Evolutionary conservation across 2,113 vertebrate species (phyloP), one percentile per base, ranked within the genome.

Genomic region (Sisor rabdophorus): DNA sequence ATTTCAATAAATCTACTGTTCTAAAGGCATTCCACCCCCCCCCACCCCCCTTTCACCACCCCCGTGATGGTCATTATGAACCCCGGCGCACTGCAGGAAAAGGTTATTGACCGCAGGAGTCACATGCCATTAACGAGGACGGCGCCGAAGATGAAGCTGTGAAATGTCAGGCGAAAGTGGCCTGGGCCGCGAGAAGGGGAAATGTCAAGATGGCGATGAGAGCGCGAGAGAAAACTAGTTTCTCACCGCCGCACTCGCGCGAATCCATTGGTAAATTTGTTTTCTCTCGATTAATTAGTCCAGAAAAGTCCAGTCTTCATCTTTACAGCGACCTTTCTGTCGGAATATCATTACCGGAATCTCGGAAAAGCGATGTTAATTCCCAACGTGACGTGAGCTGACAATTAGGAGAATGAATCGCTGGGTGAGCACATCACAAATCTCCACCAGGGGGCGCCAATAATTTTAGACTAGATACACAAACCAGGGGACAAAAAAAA

Each of bases 101-200:
- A 84, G 68, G 80, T 87, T 87, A 87, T 69, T 80, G 67, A 83
- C 77, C 83, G 76, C 79, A 81, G 79, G 81, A 75, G 65, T 52
- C 84, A 85, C 87, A 81, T 77, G 81, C 77, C 69, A 48, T 85
- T 90, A 90, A 91, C 88, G 87, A 89, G 83, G 86, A 80, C 32
- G 32, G 76, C 79, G 75, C 24, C 75, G 73, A 76, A 60, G 64
- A n/a, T 56, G 11, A 58, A 75, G 81, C 77, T 63, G 81, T 61
- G 65, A 89, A 91, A 88, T 91, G 88, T 89, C 89, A 87, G 40
- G 65, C 48, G 75, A 61, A 73, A 76, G 77, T 71, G 80, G 58
- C 53, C 58, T 71, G 77, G 75, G 76, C 67, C 58, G 47, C 53
- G 36, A 13, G 48, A 61, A 78, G 75, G 76, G 77, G 75, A 88